Evolutionary conservation across 2,113 vertebrate species (phyloP), one percentile per base, ranked within the genome.

Genomic region (Brachionichthys hirsutus): DNA sequence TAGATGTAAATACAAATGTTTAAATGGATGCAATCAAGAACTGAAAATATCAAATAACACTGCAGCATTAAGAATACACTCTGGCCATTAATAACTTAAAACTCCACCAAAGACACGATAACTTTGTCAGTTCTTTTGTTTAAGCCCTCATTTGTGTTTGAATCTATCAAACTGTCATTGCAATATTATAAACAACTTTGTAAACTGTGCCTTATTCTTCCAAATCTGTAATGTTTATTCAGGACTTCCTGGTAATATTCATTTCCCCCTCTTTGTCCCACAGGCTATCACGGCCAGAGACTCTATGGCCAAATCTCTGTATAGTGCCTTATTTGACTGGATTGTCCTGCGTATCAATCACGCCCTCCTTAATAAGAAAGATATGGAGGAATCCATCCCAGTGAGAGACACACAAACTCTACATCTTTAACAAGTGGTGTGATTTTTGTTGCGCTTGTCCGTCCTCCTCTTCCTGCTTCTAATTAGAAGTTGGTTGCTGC

Each of bases 231-330:
- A 15, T 3, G 6, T 17, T 50, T 6, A 20, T 12, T 20, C 1
- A 48, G 18, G 9, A 41, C 24, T 18, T 62, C 18, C 38, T 36
- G 0, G 0, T 47, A 14, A 16, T 49, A 9, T 24, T 10, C 12
- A 20, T 22, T 12, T 0, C 24, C 34, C 12, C 1, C 11, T 30
- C 12, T 18, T 20, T 53, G 15, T 60, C 17, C 47, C 10, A 12
- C 77, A 99, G 97, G 97, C 97, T 2, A 88, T 97, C 72, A 99
- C 97, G 1, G 95, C 97, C 45, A 93, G 96, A 8, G 96, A 99
- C 88, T 98, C 96, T 18, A 98, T 99, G 97, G 97, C 97, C n/a
- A 99, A 99, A 85, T 99, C 97, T 20, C 80, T 99, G 52, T 99
- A 99, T 88, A 98, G 96, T 12, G 96, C 97, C n/a, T 90, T 99